Conservation (phyloP, 2,113 vertebrate species). For the Bujurquina vittata region DNA sequence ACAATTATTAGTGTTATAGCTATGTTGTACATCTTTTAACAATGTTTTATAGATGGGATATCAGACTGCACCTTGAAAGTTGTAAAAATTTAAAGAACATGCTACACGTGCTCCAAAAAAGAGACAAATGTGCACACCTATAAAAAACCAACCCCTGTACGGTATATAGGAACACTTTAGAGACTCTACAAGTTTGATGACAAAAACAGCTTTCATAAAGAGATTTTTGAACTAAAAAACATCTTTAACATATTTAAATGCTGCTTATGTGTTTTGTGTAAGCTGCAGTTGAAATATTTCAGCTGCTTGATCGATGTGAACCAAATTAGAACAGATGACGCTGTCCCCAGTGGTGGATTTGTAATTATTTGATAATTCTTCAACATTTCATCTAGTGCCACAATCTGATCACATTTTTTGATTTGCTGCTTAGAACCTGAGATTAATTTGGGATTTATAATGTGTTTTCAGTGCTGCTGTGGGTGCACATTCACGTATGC, state of each 20-base stretch:
- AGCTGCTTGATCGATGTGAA: not conserved
- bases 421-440: not conserved
- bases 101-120: not conserved
- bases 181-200: not conserved
- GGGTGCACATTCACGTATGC: not conserved
- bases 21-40: constrained; percentile 23
- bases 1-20: not conserved
- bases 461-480: not conserved
- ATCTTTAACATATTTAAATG: constrained; percentile 45
- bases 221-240: not conserved
- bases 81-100: not conserved
- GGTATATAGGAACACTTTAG: not conserved
- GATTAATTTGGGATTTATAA: not conserved
- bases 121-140: not conserved
- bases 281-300: not conserved
- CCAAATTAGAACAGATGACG: not conserved
- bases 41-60: not conserved
- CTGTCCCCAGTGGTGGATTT: not conserved
- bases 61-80: constrained; percentile 15
- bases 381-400: not conserved
- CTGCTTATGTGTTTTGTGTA: not conserved
- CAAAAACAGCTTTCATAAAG: not conserved
- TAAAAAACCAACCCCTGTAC: not conserved
- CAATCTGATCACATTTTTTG: not conserved
- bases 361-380: accelerated